Evolutionary conservation across 2,113 vertebrate species (phyloP), one percentile per base, ranked within the genome.

Genomic region (Tursiops truncatus): DNA sequence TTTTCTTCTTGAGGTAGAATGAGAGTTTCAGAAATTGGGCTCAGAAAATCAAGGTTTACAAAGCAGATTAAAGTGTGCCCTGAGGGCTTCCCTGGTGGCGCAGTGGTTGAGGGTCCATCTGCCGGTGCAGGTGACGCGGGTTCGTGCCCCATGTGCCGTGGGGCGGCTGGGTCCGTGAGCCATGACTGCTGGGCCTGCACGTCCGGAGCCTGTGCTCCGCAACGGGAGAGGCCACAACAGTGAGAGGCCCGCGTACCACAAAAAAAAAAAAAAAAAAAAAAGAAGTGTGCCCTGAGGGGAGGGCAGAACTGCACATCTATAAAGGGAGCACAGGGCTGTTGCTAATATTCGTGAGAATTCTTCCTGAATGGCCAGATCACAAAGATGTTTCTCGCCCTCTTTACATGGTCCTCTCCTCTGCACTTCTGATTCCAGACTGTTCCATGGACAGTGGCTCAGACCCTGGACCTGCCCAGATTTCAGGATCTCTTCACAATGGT

Each of bases 31-130:
- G 31, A 74, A 84, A 68, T 36, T 44, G 3, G 6, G 60, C 63
- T 89, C 12, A 31, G 33, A 95, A 71, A 68, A 77, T 62, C 17
- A 65, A 94, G 15, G 10, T 47, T 76, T 91, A 44, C 25, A 82
- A 82, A 88, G 20, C n/a, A 79, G 36, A 79, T 73, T 77, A 93
- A 93, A 63, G 71, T 74, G 47, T 70, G 26, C 33, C n/a, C 25
- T 3, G 47, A 81, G 21, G 63, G 7, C 28, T 10, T 44, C 44
- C 44, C 44, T 44, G 2, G 44, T 44, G 44, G 44, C 8, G 8
- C 44, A 44, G 44, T 0, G 44, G 44, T 44, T 44, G 44, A 44
- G 44, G 44, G 8, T 44, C 44, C 44, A 44, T 2, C 8, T 44
- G 6, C 41, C 6, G 6, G 7, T 41, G 41, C 41, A 1, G 6